phyloP scores from a whole-genome alignment of 2,888 invertebrate species.

The Hoplodrina ambigua region DNA sequence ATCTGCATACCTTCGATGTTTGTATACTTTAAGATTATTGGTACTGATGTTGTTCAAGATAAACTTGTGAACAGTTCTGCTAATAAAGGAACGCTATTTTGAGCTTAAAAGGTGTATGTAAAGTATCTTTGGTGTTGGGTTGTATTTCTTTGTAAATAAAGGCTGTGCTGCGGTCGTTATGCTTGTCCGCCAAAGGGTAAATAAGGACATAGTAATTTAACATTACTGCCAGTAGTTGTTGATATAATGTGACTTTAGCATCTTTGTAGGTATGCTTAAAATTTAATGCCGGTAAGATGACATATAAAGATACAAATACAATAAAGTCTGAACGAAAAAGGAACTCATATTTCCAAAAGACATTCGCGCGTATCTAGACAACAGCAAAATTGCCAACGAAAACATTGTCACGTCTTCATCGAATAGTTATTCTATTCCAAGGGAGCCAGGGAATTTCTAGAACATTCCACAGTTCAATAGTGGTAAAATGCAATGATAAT shows the following conservation, averaged over 20 bases:
- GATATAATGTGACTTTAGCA: background rate
- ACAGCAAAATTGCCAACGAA: conserved; percentile 11
- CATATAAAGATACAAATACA: background rate
- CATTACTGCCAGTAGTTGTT: conserved; percentile 28
- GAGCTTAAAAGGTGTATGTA: conserved; percentile 34
- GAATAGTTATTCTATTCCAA: conserved; percentile 46
- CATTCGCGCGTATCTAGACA: background rate
- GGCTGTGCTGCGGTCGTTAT: conserved; percentile 14
- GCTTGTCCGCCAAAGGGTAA: conserved; percentile 24
- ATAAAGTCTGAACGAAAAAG: background rate
- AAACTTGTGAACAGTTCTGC: conserved; percentile 45
- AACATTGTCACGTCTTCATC: conserved; percentile 43
- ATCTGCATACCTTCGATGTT: conserved; percentile 62
- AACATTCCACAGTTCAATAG: conserved; percentile 39
- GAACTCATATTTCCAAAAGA: background rate
- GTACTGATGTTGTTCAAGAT: conserved; percentile 56
- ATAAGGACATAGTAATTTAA: conserved; percentile 24
- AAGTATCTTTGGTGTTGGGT: conserved; percentile 25
- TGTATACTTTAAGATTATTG: conserved; percentile 63
- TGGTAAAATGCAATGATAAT: conserved; percentile 65
- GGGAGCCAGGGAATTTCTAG: conserved; percentile 15
- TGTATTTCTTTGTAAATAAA: conserved; percentile 47
- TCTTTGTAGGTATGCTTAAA: background rate
- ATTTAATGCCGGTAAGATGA: background rate
- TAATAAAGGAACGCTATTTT: conserved; percentile 47